Conservation (phyloP, 2,797 vertebrate species). For the Pygocentrus nattereri region DNA sequence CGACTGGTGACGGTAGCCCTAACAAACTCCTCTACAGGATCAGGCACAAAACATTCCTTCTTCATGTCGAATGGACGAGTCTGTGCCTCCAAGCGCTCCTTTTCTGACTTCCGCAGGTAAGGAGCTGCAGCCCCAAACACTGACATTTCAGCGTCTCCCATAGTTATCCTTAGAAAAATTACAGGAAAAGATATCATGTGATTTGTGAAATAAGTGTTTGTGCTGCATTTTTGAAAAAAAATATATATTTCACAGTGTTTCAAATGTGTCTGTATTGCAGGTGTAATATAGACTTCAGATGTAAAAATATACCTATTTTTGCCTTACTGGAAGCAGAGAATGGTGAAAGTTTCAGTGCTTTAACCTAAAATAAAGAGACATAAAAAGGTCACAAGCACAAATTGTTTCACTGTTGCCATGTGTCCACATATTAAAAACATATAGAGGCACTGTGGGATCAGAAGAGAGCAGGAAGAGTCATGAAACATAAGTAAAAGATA, state of each 20-base stretch:
- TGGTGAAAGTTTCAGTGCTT: slow-evolving; percentile 10
- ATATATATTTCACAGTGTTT: slow-evolving; percentile 10
- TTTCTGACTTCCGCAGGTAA: slow-evolving; percentile 89
- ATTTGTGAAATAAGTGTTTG: neutral
- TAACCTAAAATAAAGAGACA: slow-evolving; percentile 35
- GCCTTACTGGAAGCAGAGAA: slow-evolving; percentile 46
- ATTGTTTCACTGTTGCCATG: neutral
- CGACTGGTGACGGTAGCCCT: slow-evolving; percentile 83
- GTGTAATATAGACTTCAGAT: neutral
- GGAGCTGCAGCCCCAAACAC: slow-evolving; percentile 85
- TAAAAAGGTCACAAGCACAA: neutral
- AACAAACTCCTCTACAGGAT: slow-evolving; percentile 87
- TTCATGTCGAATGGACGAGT: slow-evolving; percentile 89
- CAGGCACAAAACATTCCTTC: slow-evolving; percentile 89
- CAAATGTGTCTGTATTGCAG: no score
- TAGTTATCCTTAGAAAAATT: slow-evolving; percentile 60
- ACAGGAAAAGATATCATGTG: neutral
- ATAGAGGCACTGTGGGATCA: slow-evolving; percentile 6
- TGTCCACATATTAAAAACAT: neutral
- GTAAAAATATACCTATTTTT: slow-evolving; percentile 62
- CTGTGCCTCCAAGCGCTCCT: slow-evolving; percentile 86
- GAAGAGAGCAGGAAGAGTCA: neutral
- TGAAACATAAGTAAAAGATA: neutral
- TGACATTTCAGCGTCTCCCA: slow-evolving; percentile 83
- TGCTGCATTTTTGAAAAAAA: neutral